Evolutionary conservation across 1,140 invertebrate genomes (phyloP).

Genomic region (Drosophila ironensis): DNA sequence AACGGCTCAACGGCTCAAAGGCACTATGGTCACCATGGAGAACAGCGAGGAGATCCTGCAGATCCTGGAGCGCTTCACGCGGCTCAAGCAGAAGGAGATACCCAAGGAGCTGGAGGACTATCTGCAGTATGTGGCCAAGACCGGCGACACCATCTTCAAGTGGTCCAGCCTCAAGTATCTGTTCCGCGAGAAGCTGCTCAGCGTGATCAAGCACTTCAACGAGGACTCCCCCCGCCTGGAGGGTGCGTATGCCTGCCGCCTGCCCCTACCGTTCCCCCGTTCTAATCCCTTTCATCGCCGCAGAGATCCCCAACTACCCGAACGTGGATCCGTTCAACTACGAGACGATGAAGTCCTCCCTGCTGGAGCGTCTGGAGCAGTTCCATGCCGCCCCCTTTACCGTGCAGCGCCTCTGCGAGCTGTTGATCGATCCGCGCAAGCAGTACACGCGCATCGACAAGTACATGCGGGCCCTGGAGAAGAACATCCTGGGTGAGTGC

Average conservation of each 20-base stretch:
- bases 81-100: slow-evolving; percentile 89
- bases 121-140: slow-evolving; percentile 94
- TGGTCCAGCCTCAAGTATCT: slow-evolving; percentile 94
- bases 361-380: slow-evolving; percentile 92
- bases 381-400: slow-evolving; percentile 97
- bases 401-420: slow-evolving; percentile 96
- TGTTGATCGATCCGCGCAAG: slow-evolving; percentile 94
- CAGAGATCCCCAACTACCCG: slow-evolving; percentile 89
- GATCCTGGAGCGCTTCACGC: slow-evolving; percentile 92
- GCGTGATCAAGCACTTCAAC: slow-evolving; percentile 93
- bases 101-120: slow-evolving; percentile 95
- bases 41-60: slow-evolving; percentile 93
- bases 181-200: slow-evolving; percentile 92
- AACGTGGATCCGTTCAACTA: slow-evolving; percentile 96
- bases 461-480: slow-evolving; percentile 96
- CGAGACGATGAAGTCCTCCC: slow-evolving; percentile 92
- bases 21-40: slow-evolving; percentile 85
- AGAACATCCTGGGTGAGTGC: slow-evolving; percentile 89
- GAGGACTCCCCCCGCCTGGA: slow-evolving; percentile 89
- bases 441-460: slow-evolving; percentile 98
- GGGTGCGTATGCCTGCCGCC: slow-evolving; percentile 41
- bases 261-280: no score
- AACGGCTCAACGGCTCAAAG: not conserved
- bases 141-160: slow-evolving; percentile 96
- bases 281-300: not conserved